Percentiles rank a stretch among this genome's conserved stretches.
phyloP scores from a whole-genome alignment of 2,888 invertebrate species.

The Thysanoteuthis rhombus region DNA sequence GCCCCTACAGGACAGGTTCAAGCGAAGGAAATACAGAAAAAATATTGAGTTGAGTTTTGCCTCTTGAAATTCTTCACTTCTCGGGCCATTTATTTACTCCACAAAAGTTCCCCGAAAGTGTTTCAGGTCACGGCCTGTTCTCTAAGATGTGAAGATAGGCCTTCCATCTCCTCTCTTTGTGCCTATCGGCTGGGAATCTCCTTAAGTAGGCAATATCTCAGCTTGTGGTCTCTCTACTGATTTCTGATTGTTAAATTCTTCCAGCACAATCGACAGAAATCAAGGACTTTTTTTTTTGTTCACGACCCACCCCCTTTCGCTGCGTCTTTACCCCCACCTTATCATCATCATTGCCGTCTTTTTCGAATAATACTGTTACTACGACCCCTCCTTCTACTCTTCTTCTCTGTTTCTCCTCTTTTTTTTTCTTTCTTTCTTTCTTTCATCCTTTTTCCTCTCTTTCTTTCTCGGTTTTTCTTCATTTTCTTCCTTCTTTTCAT shows the following conservation, averaged over 20 bases:
- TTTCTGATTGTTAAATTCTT: slow-evolving; percentile 12
- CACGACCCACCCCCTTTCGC: background rate
- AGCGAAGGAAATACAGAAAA: background rate
- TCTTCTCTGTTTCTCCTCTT: background rate
- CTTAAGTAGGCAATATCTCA: background rate
- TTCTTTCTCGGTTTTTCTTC: background rate
- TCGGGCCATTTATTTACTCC: background rate
- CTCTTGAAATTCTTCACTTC: background rate
- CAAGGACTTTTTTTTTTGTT: background rate
- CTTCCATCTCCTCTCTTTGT: background rate
- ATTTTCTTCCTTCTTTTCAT: background rate
- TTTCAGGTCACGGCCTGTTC: slow-evolving; percentile 12
- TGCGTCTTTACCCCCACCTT: background rate
- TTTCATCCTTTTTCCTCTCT: accelerated
- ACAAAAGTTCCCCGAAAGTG: background rate
- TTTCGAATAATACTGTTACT: background rate
- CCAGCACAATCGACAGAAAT: slow-evolving; percentile 12
- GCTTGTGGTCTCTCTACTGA: background rate
- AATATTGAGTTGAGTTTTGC: background rate
- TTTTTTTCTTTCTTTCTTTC: background rate
- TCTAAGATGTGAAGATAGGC: background rate
- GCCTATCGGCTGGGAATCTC: background rate
- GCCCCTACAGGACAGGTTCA: no score
- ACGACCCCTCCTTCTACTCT: background rate
- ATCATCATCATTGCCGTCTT: no score